Base-by-base conservation (phyloP, 2,113 vertebrate species). In the Pithys albifrons region DNA sequence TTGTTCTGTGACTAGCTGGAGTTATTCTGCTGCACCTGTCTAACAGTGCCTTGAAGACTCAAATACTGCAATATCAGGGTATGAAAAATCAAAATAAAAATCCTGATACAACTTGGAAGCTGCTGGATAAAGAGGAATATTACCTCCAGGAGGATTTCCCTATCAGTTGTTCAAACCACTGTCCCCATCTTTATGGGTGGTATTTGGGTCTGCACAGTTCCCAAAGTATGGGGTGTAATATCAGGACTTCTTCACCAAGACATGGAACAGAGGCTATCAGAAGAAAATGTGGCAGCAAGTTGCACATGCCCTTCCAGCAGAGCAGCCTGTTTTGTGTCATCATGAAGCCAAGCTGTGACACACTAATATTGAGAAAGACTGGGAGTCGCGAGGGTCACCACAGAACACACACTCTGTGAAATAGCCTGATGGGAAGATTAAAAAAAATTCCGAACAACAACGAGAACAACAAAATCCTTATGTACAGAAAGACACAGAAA, bases 261-360 rank as follows among this genome's bases (percentile, higher is more conserved):
- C 35, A 25, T 18, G 66, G 59, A 75, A 37, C 55, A 41, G 3
- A 70, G 49, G 19, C 66, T 88, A 33, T 86, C 64, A 71, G 64
- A 71, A 52, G 55, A 67, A 81, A 84, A 81, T 7, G 52, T 64
- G 65, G 69, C 72, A 89, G 79, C 46, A 70, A 54, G n/a, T 16
- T 58, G 46, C 37, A 67, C 12, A 24, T 75, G 51, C 5, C 1
- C 51, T 86, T 84, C 69, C 80, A 89, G 45, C 35, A 59, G 64
- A 80, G 33, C 48, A 64, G 83, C 55, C 92, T 93, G 95, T 1
- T 94, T 62, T 88, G 79, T 91, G 84, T 95, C 93, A 93, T 74
- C 29, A 9, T 1, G 14, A 66, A 87, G 43, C 31, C 89, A 71
- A 24, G 7, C 39, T 71, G 48, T 54, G 72, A 41, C 49, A 80